Evolutionary conservation across 2,113 vertebrate genomes (phyloP), one percentile per base, ranked within the genome.

Genomic region (Canis aureus): DNA sequence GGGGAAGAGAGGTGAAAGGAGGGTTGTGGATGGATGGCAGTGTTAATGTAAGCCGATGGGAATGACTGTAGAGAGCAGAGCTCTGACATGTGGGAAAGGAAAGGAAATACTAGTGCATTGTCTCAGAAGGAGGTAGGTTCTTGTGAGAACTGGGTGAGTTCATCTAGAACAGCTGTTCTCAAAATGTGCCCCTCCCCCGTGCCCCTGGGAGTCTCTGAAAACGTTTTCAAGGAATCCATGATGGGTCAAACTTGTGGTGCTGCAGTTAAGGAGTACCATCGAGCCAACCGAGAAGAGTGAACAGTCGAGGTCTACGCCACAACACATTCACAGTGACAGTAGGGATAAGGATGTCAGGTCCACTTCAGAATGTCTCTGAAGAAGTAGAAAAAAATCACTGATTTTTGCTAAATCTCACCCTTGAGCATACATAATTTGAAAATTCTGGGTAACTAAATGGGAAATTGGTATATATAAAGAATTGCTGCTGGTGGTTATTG

Each of bases 341-440:
- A 32, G 53, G 7, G 4, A n/a, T 8, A 2, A 11, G 1, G 10
- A 22, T 35, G 20, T 35, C 51, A n/a, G 2, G 80, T 80, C 32
- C 4, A 11, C 43, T 84, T 93, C 29, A 71, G 16, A 59, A 13
- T 84, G 43, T 43, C 51, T 57, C 57, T 49, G 55, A 89, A 43
- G 79, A 67, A 90, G 27, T 8, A 79, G 59, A 53, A 32, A 38
- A 38, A 78, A 92, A 35, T 81, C 27, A 51, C 0, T 59, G 55
- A 69, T 66, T 86, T 96, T 87, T 64, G 32, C 78, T 95, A 79
- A 69, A 49, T 95, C n/a, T 83, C n/a, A 32, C 55, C 51, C 35
- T 85, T 43, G 15, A 86, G 35, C n/a, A 43, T 15, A 13, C 2
- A 13, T 64, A 55, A 49, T 83, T 66, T 94, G 53, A 81, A n/a